phyloP scores from a whole-genome alignment of 2,888 invertebrate species.

The Drosophila gaucha region DNA sequence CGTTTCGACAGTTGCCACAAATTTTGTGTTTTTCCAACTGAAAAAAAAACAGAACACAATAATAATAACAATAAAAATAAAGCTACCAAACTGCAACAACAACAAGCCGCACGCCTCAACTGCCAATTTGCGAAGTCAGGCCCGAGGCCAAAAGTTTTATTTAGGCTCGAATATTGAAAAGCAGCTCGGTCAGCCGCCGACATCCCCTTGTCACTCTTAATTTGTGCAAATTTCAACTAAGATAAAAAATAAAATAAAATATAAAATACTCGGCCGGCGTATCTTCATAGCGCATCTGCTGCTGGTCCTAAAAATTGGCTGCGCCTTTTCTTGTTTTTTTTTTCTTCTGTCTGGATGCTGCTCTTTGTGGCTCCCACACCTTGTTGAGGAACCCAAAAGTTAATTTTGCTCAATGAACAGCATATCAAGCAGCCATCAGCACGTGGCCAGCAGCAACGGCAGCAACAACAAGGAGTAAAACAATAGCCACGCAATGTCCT shows the following conservation, averaged over 20 bases:
- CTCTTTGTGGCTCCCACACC: constrained; percentile 21
- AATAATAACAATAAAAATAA: constrained; percentile 58
- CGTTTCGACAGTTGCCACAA: constrained; percentile 5
- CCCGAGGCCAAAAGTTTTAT: constrained; percentile 33
- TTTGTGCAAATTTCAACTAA: constrained; percentile 63
- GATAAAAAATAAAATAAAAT: constrained; percentile 45
- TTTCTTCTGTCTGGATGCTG: not conserved
- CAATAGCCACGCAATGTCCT: constrained; percentile 4
- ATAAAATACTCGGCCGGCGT: constrained; percentile 38
- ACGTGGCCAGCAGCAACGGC: constrained; percentile 44
- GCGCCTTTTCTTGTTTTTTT: constrained; percentile 16
- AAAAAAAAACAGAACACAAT: constrained; percentile 20
- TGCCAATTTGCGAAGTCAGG: constrained; percentile 61
- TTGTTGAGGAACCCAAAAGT: constrained; percentile 47
- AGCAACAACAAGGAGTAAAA: not conserved
- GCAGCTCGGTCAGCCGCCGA: constrained; percentile 33
- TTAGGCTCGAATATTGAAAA: constrained; percentile 62
- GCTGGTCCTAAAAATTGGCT: constrained; percentile 25
- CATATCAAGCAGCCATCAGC: constrained; percentile 70
- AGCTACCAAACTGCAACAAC: constrained; percentile 10
- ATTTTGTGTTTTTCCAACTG: not conserved
- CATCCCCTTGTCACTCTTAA: constrained; percentile 50
- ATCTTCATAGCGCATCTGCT: constrained; percentile 53
- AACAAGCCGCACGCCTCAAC: constrained; percentile 44
- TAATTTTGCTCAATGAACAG: constrained; percentile 78